phyloP scores from a whole-genome alignment of 2,888 invertebrate genomes.

The Pristionchus arcanus region DNA sequence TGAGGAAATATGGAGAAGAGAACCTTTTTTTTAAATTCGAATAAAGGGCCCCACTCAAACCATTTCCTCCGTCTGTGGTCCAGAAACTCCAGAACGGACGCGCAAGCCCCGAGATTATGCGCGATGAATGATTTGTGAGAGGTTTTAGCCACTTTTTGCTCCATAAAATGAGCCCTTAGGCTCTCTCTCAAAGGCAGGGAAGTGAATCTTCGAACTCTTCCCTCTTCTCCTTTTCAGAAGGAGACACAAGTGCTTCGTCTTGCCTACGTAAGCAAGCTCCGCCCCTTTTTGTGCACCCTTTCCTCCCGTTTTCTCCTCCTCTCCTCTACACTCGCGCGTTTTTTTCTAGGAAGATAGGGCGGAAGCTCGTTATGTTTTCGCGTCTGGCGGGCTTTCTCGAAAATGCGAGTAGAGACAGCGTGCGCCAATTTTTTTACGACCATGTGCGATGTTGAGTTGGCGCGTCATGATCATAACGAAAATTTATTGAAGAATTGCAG shows the following conservation, averaged over 20 bases:
- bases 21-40: too few species aligned
- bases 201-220: constrained; percentile 42
- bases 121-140: not conserved
- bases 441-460: too few species aligned
- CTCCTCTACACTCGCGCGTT: not conserved
- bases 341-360: constrained; percentile 10
- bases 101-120: not conserved
- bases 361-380: constrained; percentile 28
- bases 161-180: not conserved
- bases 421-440: too few species aligned
- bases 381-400: not conserved
- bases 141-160: not conserved
- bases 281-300: constrained; percentile 27
- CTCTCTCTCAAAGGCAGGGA: not conserved
- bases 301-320: not conserved
- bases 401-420: not conserved
- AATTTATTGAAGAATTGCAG: too few species aligned
- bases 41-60: too few species aligned
- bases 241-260: not conserved
- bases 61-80: not conserved
- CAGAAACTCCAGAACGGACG: not conserved
- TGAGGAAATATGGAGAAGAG: too few species aligned
- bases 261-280: constrained; percentile 22
- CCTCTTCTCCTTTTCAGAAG: not conserved
- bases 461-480: too few species aligned